These are phyloP conservation scores for Calycopis cecrops DNA, from an alignment of 1,140 invertebrate genomes.

Conservation along the genomic window DNA sequence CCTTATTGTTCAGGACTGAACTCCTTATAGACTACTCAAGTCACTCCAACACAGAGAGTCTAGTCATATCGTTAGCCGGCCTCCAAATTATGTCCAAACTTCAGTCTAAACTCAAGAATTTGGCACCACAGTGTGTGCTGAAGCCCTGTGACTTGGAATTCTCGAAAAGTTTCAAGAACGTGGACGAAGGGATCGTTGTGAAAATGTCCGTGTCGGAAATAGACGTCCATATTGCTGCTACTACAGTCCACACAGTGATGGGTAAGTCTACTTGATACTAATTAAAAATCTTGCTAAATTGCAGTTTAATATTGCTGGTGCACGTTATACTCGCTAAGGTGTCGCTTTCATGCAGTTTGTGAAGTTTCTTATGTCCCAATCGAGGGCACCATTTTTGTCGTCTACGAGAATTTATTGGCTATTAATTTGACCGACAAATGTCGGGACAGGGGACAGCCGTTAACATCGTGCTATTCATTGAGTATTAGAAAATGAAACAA, in stretches of 20 bases:
- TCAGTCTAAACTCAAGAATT: slow-evolving; percentile 67
- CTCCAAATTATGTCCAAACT: slow-evolving; percentile 80
- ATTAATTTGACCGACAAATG: too few relatives aligned
- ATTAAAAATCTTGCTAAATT: neutral
- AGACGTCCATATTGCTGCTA: slow-evolving; percentile 84
- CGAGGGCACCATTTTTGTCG: too few relatives aligned
- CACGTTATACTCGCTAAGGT: too few relatives aligned
- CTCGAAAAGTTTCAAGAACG: slow-evolving; percentile 76
- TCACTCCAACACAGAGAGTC: slow-evolving; percentile 79
- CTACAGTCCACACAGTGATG: slow-evolving; percentile 81
- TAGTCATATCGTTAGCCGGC: slow-evolving; percentile 80
- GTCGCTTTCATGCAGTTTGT: too few relatives aligned
- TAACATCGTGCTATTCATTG: too few relatives aligned
- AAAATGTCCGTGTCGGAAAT: slow-evolving; percentile 79
- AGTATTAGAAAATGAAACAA: too few relatives aligned
- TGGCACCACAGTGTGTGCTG: slow-evolving; percentile 76
- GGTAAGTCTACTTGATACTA: slow-evolving; percentile 41
- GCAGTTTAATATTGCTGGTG: neutral
- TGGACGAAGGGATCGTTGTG: slow-evolving; percentile 79
- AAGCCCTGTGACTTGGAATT: slow-evolving; percentile 85
- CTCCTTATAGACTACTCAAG: slow-evolving; percentile 83
- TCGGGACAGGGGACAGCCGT: too few relatives aligned
- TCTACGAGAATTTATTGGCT: too few relatives aligned
- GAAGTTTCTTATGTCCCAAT: too few relatives aligned
- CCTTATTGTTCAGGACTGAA: slow-evolving; percentile 84